Evolutionary conservation across 2,888 invertebrate species (phyloP).

Genomic region (Rhogogaster chlorosoma): DNA sequence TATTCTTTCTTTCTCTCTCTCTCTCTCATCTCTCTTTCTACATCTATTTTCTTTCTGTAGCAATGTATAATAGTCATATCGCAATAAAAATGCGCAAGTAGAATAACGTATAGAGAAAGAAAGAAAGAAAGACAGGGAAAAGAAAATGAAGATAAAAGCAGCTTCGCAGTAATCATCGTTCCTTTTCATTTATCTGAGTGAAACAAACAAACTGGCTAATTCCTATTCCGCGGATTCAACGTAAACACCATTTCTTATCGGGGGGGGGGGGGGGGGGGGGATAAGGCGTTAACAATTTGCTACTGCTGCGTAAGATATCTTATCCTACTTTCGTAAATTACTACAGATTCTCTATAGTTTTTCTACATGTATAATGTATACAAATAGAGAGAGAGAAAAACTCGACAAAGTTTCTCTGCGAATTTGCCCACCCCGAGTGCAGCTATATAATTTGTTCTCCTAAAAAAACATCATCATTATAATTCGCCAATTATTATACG

Average conservation of each 20-base stretch:
- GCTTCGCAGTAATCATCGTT: constrained; percentile 39
- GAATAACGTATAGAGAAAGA: neutral
- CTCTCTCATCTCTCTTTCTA: constrained; percentile 43
- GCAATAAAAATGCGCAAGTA: constrained; percentile 15
- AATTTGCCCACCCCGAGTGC: neutral
- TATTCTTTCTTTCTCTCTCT: constrained; percentile 49
- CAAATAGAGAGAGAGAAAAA: neutral
- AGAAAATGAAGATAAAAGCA: constrained; percentile 50
- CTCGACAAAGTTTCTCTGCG: neutral
- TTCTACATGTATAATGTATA: neutral
- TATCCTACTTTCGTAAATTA: constrained; percentile 26
- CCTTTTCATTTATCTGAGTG: constrained; percentile 12
- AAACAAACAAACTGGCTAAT: constrained; percentile 40
- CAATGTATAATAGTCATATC: constrained; percentile 54
- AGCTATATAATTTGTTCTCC: neutral
- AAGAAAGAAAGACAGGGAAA: constrained; percentile 12
- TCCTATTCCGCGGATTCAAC: constrained; percentile 36
- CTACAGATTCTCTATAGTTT: neutral
- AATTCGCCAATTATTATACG: neutral
- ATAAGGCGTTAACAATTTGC: neutral
- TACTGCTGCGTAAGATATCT: neutral
- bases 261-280: no score
- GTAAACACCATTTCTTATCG: constrained; percentile 48
- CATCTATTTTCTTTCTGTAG: constrained; percentile 50
- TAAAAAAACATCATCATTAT: neutral